These are phyloP conservation scores for Percopsis transmontana DNA, from an alignment of 2,113 vertebrate genomes.

Conservation along the genomic window DNA sequence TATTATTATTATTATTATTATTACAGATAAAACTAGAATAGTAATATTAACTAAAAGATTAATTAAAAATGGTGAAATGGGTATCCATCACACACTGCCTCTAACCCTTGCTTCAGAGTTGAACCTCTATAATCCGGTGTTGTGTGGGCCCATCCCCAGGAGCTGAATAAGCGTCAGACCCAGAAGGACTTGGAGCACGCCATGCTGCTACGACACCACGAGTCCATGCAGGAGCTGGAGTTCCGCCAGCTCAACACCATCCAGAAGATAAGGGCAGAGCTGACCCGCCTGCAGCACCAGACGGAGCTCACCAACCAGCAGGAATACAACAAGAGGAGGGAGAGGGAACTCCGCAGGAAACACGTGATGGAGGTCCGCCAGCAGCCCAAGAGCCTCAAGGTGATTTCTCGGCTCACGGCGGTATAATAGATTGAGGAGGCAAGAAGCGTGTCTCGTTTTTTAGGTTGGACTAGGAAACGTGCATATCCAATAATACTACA, in stretches of 20 bases:
- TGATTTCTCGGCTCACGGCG: conserved; percentile 55
- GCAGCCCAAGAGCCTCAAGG: conserved; percentile 99
- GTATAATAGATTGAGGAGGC: no score
- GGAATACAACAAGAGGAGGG: conserved; percentile 97
- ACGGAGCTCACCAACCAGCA: conserved; percentile 99
- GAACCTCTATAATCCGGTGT: not conserved
- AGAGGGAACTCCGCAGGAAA: conserved; percentile 94
- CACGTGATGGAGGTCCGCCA: conserved; percentile 98
- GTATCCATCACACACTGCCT: not conserved
- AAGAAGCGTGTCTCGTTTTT: no score
- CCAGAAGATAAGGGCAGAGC: conserved; percentile 93
- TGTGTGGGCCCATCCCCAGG: conserved; percentile 71
- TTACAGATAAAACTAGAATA: not conserved
- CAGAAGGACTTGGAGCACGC: conserved; percentile 98
- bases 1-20: no score
- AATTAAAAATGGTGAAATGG: no score
- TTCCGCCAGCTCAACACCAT: conserved; percentile 95
- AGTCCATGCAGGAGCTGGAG: conserved; percentile 99
- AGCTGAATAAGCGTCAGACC: conserved; percentile 96
- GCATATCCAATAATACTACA: no score
- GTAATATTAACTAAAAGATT: no score
- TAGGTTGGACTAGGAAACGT: no score
- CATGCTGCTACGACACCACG: conserved; percentile 96
- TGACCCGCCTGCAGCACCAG: conserved; percentile 96
- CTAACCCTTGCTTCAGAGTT: not conserved